Base-by-base conservation (phyloP, 2,888 invertebrate species). In the Aproaerema taeniolella region DNA sequence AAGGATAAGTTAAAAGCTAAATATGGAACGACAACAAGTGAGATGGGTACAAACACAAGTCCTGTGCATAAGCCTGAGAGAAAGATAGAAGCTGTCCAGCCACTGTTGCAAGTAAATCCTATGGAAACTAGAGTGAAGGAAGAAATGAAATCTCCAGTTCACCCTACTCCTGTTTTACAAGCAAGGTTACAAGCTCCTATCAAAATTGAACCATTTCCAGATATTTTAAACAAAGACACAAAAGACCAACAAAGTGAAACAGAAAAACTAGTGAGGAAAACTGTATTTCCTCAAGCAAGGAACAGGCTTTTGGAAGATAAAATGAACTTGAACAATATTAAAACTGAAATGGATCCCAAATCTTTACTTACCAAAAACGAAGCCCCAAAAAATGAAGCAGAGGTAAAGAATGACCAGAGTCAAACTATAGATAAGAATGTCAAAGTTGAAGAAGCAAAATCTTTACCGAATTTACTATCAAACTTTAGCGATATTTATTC, bases 231-330 rank as follows among this genome's bases (percentile, higher is more conserved):
- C 50, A 35, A 28, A 25, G 35, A 35, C 13, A 9, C 15, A 16
- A 35, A n/a, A n/a, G n/a, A 20, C 9, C 35, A 30, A 10, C 52
- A 49, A 38, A 50, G 38, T 11, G 72, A 70, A 29, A 66, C 53
- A 31, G 79, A 81, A 7, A 82, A 80, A 48, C 52, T 77, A 29
- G 49, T 78, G n/a, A 66, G 85, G 49, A 82, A 82, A 31, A 85
- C 83, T 4, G 82, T 85, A 1, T 85, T 53, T 39, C 69, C 75
- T 1, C 85, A 85, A 70, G 83, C 83, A 0, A 65, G 81, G 25
- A 78, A 76, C 0, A 66, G 80, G 52, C 47, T 79, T 30, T 47
- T 79, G 26, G 65, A 61, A 32, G 77, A 77, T 20, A 76, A 75
- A 49, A 60, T 17, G 8, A 14, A n/a, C 25, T 2, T 34, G 8